Base-by-base conservation (phyloP, 2,113 vertebrate genomes). In the Chaetodon trifascialis region DNA sequence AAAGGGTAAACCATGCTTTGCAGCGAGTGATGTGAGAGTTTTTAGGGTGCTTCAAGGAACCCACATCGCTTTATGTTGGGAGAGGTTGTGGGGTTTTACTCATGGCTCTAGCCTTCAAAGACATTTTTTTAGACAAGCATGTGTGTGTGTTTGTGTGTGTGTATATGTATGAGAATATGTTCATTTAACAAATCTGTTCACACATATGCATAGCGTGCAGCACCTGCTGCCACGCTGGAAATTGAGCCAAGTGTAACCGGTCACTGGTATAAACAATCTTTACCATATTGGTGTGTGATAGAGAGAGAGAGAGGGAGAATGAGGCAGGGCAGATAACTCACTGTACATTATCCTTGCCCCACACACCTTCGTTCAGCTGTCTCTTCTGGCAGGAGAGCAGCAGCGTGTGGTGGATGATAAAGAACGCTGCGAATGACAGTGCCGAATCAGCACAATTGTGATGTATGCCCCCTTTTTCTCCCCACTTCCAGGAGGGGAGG, bases 371-470 rank as follows among this genome's bases (percentile, higher is more conserved):
- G 21, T 60, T 82, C 51, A 60, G 67, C 60, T 62, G 77, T 88
- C 82, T 88, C 76, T 46, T 71, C 64, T 69, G 87, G 83, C 86
- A 82, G 82, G 30, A 78, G 59, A 81, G 83, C 56, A 59, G 76
- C 36, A 15, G 64, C 44, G 82, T 63, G 65, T n/a, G 70, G 84
- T 10, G 80, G 83, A 92, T 85, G 86, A 91, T 91, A 87, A 92
- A 93, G 88, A 91, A 88, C 16, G 30, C 83, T 42, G 77, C 76
- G 47, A 86, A 85, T 83, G 89, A 86, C 87, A 71, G 81, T 86
- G 91, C 86, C 60, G 90, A 93, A 93, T 94, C 93, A 95, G 93
- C 94, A 94, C 92, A 91, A 92, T 93, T 91, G 90, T 93, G 90
- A 95, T 94, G 78, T 89, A 91, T 89, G 86, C 84, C 85, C 89